Conservation (phyloP, 2,888 invertebrate genomes). For the Drosophila colorata region DNA sequence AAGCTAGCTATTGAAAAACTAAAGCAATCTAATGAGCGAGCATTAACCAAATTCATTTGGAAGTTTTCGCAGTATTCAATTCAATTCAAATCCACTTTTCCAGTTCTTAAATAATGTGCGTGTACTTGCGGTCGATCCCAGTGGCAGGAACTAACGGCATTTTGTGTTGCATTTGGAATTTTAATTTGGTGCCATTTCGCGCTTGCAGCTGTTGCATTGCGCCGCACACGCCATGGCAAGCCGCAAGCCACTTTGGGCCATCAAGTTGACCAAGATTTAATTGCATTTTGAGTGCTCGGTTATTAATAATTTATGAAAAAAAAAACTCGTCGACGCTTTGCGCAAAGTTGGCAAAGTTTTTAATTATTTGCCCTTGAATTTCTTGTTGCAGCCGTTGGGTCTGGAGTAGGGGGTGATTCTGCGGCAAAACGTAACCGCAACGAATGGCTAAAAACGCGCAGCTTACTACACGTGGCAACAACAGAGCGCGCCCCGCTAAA, state of each 20-base stretch:
- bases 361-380: conserved; percentile 69
- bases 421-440: conserved; percentile 50
- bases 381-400: conserved; percentile 10
- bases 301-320: conserved; percentile 74
- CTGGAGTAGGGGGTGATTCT: neutral
- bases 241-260: conserved; percentile 44
- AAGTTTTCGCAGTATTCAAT: conserved; percentile 32
- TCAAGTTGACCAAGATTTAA: conserved; percentile 79
- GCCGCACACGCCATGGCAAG: conserved; percentile 15
- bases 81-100: conserved; percentile 36
- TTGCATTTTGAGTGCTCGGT: conserved; percentile 77
- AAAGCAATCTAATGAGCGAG: conserved; percentile 67
- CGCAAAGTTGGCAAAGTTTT: conserved; percentile 66
- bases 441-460: conserved; percentile 67
- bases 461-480: conserved; percentile 64
- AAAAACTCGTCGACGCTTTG: conserved; percentile 12
- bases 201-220: conserved; percentile 66
- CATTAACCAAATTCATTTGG: conserved; percentile 62
- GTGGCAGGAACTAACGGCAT: conserved; percentile 1
- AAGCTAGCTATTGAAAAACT: conserved; percentile 48
- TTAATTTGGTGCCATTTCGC: conserved; percentile 72
- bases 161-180: conserved; percentile 66
- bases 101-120: conserved; percentile 45
- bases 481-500: conserved; percentile 38
- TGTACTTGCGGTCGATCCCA: conserved; percentile 36